Base-by-base conservation (phyloP, 2,797 vertebrate genomes). In the Miichthys miiuy region DNA sequence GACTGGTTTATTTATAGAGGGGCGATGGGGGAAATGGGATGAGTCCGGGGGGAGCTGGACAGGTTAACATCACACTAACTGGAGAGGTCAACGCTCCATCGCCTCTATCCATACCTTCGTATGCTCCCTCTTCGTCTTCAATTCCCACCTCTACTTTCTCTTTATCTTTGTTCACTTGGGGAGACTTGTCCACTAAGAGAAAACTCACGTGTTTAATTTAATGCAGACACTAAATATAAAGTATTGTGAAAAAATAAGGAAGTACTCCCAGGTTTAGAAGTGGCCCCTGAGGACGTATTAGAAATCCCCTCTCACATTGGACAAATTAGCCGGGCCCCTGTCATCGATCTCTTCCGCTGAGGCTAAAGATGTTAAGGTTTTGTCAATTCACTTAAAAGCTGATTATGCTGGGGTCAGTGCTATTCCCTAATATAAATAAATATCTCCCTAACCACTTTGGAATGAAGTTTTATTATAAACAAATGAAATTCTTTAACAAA, bases 11-110 rank as follows among this genome's bases (percentile, higher is more conserved):
- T 92, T 92, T 91, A 87, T 74, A 84, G 84, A 91, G 80, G 80
- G 51, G 50, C 30, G 60, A 54, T 56, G 68, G 51, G 68, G 84
- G 73, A 75, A 70, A 77, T 79, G 42, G 77, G 80, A 23, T 77
- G 78, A 76, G 25, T 75, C 84, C 73, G 10, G 34, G 2, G 86
- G 83, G 91, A 91, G 68, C 30, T 75, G 78, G 83, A 80, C 87
- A 83, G 87, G 91, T 92, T 93, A 93, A 87, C 90, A 86, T 94
- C 91, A 88, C 74, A 78, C 85, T 92, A 91, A 92, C 87, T 86
- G 81, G 75, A 87, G 75, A 87, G 83, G 90, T 89, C 90, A 85
- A 78, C 58, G 44, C 80, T 42, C 46, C 60, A 20, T 14, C 6
- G 25, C 57, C 51, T 76, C 64, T 41, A 34, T 30, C 51, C 64